These are phyloP conservation scores for Drosophila mayaguana DNA, from an alignment of 2,888 invertebrate species.

Conservation along the genomic window DNA sequence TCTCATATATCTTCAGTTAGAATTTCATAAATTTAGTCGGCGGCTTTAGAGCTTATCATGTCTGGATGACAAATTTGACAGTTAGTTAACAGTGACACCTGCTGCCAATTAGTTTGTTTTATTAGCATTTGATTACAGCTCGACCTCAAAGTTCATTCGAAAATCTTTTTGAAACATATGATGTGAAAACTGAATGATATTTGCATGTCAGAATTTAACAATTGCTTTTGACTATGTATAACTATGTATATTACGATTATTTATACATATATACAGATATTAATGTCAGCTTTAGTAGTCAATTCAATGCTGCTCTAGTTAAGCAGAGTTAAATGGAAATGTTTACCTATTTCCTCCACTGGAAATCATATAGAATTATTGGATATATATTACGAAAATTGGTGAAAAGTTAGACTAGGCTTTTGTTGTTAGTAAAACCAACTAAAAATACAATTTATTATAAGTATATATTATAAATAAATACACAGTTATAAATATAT, in stretches of 20 bases:
- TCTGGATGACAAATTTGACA: background rate
- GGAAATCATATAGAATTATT: too few relatives aligned
- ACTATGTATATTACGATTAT: background rate
- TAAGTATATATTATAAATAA: too few relatives aligned
- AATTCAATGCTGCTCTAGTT: too few relatives aligned
- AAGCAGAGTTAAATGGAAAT: too few relatives aligned
- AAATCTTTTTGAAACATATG: background rate
- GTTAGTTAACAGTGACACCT: background rate
- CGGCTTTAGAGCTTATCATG: background rate
- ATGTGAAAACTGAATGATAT: background rate
- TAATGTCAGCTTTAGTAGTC: too few relatives aligned
- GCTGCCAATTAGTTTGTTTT: background rate
- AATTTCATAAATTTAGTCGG: background rate
- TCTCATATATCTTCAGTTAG: background rate
- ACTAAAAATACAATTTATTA: too few relatives aligned
- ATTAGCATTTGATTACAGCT: background rate
- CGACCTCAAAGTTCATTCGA: background rate
- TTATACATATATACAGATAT: background rate
- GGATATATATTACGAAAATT: too few relatives aligned
- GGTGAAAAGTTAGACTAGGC: too few relatives aligned
- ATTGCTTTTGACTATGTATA: background rate
- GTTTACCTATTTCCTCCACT: too few relatives aligned
- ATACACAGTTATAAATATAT: background rate
- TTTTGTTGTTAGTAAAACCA: too few relatives aligned
- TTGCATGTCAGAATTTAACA: constrained; percentile 2